A percentile compares a stretch with the other conserved stretches of the same genome.
Conservation (phyloP, 2,113 vertebrate species). For the Dipodomys merriami region DNA sequence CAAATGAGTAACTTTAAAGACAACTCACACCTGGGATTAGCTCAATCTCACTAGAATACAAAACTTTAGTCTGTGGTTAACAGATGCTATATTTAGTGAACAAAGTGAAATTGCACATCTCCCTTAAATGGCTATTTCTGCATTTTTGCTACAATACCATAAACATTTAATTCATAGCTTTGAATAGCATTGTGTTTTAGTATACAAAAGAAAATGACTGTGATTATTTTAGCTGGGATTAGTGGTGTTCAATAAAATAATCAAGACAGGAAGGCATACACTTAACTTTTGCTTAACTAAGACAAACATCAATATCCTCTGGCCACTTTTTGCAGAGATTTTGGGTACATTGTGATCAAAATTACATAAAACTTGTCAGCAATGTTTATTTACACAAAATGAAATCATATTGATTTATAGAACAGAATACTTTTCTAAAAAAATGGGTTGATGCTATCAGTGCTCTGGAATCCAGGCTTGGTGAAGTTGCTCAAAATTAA, state of each 20-base stretch:
- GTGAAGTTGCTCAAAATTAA: conserved; percentile 26
- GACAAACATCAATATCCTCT: conserved; percentile 39
- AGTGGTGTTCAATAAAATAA: conserved; percentile 62
- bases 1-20: conserved; percentile 61
- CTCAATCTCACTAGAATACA: conserved; percentile 47
- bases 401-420: conserved; percentile 52
- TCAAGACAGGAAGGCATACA: conserved; percentile 28
- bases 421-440: conserved; percentile 54
- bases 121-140: conserved; percentile 69
- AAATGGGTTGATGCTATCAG: conserved; percentile 29
- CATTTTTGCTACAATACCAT: conserved; percentile 63
- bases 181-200: conserved; percentile 49
- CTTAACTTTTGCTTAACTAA: conserved; percentile 29
- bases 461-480: conserved; percentile 41
- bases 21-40: conserved; percentile 49
- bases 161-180: conserved; percentile 45
- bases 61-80: conserved; percentile 72
- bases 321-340: conserved; percentile 48
- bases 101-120: conserved; percentile 49
- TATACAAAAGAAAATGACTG: conserved; percentile 39
- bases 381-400: conserved; percentile 66
- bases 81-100: conserved; percentile 61
- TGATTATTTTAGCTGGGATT: conserved; percentile 58
- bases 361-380: conserved; percentile 56
- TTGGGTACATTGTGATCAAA: conserved; percentile 59